Evolutionary conservation across 2,113 vertebrate species (phyloP), one percentile per base, ranked within the genome.

Genomic region (Laterallus jamaicensis): DNA sequence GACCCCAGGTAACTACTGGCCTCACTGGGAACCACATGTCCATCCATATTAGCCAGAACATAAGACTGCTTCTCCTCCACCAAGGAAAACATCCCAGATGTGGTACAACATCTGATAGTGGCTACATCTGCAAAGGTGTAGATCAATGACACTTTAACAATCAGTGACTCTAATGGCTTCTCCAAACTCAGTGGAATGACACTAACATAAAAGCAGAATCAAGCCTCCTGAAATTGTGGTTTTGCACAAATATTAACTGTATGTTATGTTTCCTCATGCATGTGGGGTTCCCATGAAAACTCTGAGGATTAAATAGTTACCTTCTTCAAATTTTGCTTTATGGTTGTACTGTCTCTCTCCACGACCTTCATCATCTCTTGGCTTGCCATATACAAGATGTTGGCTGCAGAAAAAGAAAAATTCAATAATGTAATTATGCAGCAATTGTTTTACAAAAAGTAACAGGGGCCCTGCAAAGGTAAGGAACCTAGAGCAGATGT

Each of bases 341-440:
- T 99, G 62, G 98, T 99, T 29, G 87, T 26, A 68, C 98, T 97
- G 91, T 99, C 99, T 98, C 99, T 98, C 81, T 98, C 98, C 79
- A 98, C 73, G 52, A 99, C 98, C 24, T 96, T 94, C 92, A 96
- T 97, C 99, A 99, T 99, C 97, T 99, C 99, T 94, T 99, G 99
- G 91, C 98, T 97, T 19, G 98, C 99, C 98, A 99, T 98, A 88
- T 99, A 99, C 97, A 98, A 98, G 49, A 96, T 97, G 69, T 99
- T 99, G 35, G 98, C 99, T 99, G 96, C 12, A 93, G 89, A 94
- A 90, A 95, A 90, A 90, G 67, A 96, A 86, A 94, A 40, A 87
- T 25, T 35, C 31, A 85, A 62, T 25, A 54, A 70, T 24, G 19
- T 56, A 84, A 64, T 76, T 39, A 50, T 21, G 60, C 3, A 73